Evolutionary conservation across 2,888 invertebrate genomes (phyloP).

Genomic region (Drosophila siamana): DNA sequence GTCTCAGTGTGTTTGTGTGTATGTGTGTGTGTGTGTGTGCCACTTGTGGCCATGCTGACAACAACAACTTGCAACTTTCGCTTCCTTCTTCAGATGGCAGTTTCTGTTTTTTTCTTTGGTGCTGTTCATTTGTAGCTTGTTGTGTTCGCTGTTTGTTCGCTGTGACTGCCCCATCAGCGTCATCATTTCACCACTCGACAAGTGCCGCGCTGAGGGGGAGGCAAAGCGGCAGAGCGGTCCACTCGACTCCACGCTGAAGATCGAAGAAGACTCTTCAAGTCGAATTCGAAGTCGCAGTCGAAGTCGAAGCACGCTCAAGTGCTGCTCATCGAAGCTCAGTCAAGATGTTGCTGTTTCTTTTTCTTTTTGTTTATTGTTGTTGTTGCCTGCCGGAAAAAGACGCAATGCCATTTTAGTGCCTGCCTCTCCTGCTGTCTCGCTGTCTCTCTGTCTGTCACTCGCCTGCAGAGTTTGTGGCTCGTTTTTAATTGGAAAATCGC

Average conservation of each 20-base stretch:
- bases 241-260: conserved; percentile 39
- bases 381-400: conserved; percentile 50
- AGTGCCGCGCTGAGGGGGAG: conserved; percentile 22
- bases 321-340: conserved; percentile 44
- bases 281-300: conserved; percentile 36
- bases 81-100: conserved; percentile 35
- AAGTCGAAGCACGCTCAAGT: conserved; percentile 30
- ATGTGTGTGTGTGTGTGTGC: conserved; percentile 1
- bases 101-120: no score
- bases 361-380: neutral
- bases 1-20: no score
- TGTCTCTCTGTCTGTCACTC: conserved; percentile 13
- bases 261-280: conserved; percentile 27
- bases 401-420: conserved; percentile 25
- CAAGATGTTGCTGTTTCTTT: conserved; percentile 7
- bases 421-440: conserved; percentile 10
- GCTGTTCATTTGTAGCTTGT: no score
- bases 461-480: neutral
- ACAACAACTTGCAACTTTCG: conserved; percentile 42
- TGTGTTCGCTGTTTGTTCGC: neutral
- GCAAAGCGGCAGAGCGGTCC: conserved; percentile 36
- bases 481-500: conserved; percentile 3
- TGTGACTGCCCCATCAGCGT: conserved; percentile 23
- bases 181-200: conserved; percentile 66
- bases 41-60: conserved; percentile 23